These are phyloP conservation scores for Erannis defoliaria DNA, from an alignment of 2,888 invertebrate genomes.

Conservation along the genomic window DNA sequence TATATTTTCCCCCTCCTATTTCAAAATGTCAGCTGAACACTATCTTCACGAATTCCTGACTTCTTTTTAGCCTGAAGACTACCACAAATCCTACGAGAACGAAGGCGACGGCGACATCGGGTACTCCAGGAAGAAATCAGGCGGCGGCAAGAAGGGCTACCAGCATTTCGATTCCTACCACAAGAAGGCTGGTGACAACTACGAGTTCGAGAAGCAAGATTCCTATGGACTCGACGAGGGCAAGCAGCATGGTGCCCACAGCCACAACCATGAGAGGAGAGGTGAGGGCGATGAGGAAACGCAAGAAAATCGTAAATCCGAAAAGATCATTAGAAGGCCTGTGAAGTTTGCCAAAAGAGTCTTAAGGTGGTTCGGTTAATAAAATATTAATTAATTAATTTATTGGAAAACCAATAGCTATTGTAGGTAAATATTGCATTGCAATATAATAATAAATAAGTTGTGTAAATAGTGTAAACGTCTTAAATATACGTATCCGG, in stretches of 20 bases:
- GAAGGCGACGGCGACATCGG: constrained; percentile 89
- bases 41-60: too few species aligned
- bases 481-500: too few species aligned
- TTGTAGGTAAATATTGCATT: neutral
- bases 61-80: constrained; percentile 69
- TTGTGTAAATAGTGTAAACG: too few species aligned
- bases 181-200: constrained; percentile 91
- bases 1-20: too few species aligned
- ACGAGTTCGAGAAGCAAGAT: constrained; percentile 90
- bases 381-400: neutral
- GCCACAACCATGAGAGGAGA: constrained; percentile 71
- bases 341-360: constrained; percentile 50
- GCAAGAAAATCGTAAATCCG: constrained; percentile 67
- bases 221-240: constrained; percentile 87
- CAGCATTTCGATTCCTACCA: constrained; percentile 91
- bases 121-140: constrained; percentile 88
- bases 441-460: neutral
- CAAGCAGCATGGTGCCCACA: constrained; percentile 78
- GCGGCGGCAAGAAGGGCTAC: constrained; percentile 90
- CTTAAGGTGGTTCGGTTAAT: constrained; percentile 62
- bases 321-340: constrained; percentile 61
- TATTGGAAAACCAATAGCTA: neutral
- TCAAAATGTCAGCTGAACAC: neutral
- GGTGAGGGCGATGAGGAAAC: constrained; percentile 70
- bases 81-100: constrained; percentile 87